Evolutionary conservation across 2,888 invertebrate species (phyloP), one percentile per base, ranked within the genome.

Genomic region (Unio pictorum): DNA sequence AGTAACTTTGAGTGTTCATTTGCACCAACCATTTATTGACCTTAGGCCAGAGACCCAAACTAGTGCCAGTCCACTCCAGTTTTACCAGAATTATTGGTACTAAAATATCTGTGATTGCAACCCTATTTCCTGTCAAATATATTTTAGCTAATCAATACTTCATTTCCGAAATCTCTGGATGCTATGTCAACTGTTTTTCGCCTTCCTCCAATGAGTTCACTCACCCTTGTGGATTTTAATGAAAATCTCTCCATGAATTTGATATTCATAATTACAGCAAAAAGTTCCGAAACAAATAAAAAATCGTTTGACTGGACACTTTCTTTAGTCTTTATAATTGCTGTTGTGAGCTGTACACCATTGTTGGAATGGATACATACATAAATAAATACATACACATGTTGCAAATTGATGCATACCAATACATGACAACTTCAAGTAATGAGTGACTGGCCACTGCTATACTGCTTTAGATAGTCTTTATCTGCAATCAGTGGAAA

Each of bases 211-310:
- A 70, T 55, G 86, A 69, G 23, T 67, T 87, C 86, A 66, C 81
- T 87, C 34, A 83, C 80, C n/a, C 73, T 69, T 15, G 83, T 82
- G 11, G 79, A 71, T 8, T 80, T 76, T 23, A 86, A 76, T 55
- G 81, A 71, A 66, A 84, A 86, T 61, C 80, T 79, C 28, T 86
- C 84, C 20, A 87, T 75, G 75, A 84, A 84, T 67, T 85, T 86
- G 86, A 75, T 86, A 86, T 3, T 84, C 80, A 71, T 83, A 85
- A 23, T 74, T 75, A 69, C 76, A 84, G 2, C 87, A 86, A 18
- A 84, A 76, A 23, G 78, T 76, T 67, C 87, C 86, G 80, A 64
- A 81, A 76, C 11, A 34, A 45, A 45, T 15, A 45, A 11, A 45
- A 45, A 45, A 45, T 11, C 8, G 11, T 45, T 34, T 34, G 30